Percentiles rank a stretch among this genome's conserved stretches.
Evolutionary conservation across 1,140 invertebrate genomes (phyloP).

Genomic region (Pseudobourletiella spinata): DNA sequence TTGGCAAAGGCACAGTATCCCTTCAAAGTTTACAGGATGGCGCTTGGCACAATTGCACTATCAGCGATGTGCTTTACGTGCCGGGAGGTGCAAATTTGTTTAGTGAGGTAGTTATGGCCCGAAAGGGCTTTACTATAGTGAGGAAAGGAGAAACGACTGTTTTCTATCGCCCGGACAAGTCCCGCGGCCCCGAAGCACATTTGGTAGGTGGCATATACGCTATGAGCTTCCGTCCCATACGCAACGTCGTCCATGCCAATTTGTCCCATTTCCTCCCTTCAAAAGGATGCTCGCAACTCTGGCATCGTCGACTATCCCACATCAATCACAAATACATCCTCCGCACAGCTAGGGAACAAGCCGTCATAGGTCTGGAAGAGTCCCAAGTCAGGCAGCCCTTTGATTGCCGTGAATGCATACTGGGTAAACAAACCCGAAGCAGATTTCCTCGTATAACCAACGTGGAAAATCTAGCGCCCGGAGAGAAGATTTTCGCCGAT

Average conservation of each 20-base stretch:
- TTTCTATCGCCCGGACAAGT: neutral
- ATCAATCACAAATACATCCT: conserved; percentile 7
- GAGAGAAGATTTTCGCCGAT: conserved; percentile 42
- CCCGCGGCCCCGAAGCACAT: neutral
- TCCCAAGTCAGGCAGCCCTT: neutral
- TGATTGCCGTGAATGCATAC: conserved; percentile 9
- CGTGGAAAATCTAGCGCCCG: conserved; percentile 28
- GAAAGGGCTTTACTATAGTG: neutral
- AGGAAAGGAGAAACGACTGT: neutral
- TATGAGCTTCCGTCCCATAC: neutral
- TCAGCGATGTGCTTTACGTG: neutral
- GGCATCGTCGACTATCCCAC: conserved; percentile 18
- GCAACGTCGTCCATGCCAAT: no score
- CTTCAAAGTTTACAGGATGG: neutral
- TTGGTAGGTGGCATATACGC: neutral
- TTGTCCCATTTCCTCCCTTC: neutral
- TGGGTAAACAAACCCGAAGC: conserved; percentile 19
- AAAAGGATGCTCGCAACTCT: neutral
- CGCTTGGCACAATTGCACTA: neutral
- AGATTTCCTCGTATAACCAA: conserved; percentile 12
- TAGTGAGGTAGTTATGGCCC: neutral
- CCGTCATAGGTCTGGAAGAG: conserved; percentile 6
- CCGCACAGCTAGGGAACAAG: conserved; percentile 4
- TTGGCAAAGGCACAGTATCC: neutral
- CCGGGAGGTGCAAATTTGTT: conserved; percentile 1